phyloP scores from a whole-genome alignment of 2,797 vertebrate genomes.

The Leptatherina wallacei region DNA sequence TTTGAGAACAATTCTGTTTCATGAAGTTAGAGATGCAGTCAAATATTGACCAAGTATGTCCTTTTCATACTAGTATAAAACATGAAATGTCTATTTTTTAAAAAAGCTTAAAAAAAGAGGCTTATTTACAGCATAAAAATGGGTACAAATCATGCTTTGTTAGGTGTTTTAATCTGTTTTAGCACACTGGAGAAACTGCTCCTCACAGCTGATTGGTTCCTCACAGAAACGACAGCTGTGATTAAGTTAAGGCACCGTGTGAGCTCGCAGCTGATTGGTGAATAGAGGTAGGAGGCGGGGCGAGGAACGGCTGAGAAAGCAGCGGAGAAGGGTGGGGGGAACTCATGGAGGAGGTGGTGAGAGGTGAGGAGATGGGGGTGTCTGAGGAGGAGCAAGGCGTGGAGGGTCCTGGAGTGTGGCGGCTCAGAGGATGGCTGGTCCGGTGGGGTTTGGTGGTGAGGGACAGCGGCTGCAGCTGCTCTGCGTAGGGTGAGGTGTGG shows the following conservation, averaged over 20 bases:
- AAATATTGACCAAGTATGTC: constrained; percentile 97
- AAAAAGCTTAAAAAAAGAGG: constrained; percentile 63
- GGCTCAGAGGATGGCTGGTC: constrained; percentile 58
- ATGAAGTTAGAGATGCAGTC: constrained; percentile 78
- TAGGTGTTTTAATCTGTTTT: neutral
- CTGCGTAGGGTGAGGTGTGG: constrained; percentile 74
- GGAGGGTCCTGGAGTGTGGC: constrained; percentile 44
- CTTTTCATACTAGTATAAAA: constrained; percentile 87
- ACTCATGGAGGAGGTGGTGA: constrained; percentile 56
- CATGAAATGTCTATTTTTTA: constrained; percentile 68
- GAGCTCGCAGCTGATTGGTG: constrained; percentile 77
- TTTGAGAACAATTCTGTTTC: constrained; percentile 67
- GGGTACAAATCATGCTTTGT: constrained; percentile 20
- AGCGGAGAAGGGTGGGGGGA: constrained; percentile 70
- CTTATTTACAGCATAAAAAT: constrained; percentile 75
- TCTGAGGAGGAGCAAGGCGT: constrained; percentile 60
- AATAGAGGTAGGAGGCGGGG: constrained; percentile 78
- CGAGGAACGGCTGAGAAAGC: constrained; percentile 83
- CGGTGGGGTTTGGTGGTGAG: constrained; percentile 91
- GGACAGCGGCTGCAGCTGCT: constrained; percentile 92
- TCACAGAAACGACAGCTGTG: constrained; percentile 87
- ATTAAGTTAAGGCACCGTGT: constrained; percentile 84
- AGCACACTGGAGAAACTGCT: neutral
- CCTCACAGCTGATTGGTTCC: constrained; percentile 81
- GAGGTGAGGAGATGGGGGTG: constrained; percentile 69